A percentile compares a stretch with the other conserved stretches of the same genome.
Evolutionary conservation across 23 tunicate genomes (phyloP).

Genomic region (Corella eumyota): DNA sequence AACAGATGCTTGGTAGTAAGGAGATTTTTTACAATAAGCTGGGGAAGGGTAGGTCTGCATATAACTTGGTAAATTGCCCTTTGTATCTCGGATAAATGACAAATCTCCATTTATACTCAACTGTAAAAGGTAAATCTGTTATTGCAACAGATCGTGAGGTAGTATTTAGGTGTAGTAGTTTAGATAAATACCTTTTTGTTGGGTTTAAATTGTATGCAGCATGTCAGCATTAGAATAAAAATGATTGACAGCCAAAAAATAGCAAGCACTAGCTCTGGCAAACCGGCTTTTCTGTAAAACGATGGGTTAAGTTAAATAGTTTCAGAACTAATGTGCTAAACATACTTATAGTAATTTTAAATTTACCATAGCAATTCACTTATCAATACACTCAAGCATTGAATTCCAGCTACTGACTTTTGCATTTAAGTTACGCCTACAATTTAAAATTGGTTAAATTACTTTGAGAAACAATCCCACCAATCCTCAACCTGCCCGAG

Average conservation of each 20-base stretch:
- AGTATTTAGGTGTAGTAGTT: not conserved
- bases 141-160: not conserved
- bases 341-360: too few species aligned
- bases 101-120: constrained; percentile 56
- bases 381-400: too few species aligned
- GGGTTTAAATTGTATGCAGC: constrained; percentile 22
- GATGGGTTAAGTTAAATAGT: too few species aligned
- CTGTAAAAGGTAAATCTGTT: constrained; percentile 9
- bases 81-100: constrained; percentile 32
- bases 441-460: not conserved
- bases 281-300: constrained; percentile 25
- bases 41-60: constrained; percentile 27
- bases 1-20: constrained; percentile 34
- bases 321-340: too few species aligned
- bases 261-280: constrained; percentile 26
- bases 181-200: constrained; percentile 6
- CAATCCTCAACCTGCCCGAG: not conserved
- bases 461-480: constrained; percentile 32
- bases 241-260: constrained; percentile 42
- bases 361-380: too few species aligned
- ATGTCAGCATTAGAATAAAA: constrained; percentile 11
- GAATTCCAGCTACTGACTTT: too few species aligned
- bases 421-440: too few species aligned
- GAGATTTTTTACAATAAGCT: constrained; percentile 16
- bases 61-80: constrained; percentile 33